These are phyloP conservation scores for Tenodera sinensis DNA, from an alignment of 2,888 invertebrate species.

Conservation along the genomic window DNA sequence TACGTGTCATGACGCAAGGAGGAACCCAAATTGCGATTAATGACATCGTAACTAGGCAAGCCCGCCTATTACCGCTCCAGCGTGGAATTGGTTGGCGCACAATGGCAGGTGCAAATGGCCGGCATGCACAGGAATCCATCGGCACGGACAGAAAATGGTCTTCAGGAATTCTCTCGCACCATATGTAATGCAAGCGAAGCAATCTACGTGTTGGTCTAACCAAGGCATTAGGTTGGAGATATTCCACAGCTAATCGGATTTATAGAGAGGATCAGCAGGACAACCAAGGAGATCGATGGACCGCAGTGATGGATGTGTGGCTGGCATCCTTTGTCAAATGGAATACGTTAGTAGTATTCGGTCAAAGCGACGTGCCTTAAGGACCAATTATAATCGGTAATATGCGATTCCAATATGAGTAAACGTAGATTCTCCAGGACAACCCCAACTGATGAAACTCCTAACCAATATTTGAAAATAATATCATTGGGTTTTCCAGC, in stretches of 20 bases:
- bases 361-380: not conserved
- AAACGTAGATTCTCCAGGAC: not conserved
- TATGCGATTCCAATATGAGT: not conserved
- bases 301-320: not conserved
- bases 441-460: too few species aligned
- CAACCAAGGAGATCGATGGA: not conserved
- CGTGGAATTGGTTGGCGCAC: not conserved
- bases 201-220: not conserved
- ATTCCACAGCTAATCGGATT: not conserved
- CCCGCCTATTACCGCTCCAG: not conserved
- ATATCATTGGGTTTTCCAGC: too few species aligned
- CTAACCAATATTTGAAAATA: too few species aligned
- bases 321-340: not conserved
- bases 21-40: not conserved
- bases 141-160: not conserved
- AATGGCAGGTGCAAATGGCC: slow-evolving; percentile 7
- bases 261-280: not conserved
- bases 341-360: not conserved
- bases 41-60: not conserved
- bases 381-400: not conserved
- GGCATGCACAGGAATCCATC: slow-evolving; percentile 2
- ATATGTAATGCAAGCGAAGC: not conserved
- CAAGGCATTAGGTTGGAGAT: not conserved
- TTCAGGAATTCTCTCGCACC: not conserved
- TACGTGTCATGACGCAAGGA: not conserved